Evolutionary conservation across 2,888 invertebrate species (phyloP).

Genomic region (Spialia ferax): DNA sequence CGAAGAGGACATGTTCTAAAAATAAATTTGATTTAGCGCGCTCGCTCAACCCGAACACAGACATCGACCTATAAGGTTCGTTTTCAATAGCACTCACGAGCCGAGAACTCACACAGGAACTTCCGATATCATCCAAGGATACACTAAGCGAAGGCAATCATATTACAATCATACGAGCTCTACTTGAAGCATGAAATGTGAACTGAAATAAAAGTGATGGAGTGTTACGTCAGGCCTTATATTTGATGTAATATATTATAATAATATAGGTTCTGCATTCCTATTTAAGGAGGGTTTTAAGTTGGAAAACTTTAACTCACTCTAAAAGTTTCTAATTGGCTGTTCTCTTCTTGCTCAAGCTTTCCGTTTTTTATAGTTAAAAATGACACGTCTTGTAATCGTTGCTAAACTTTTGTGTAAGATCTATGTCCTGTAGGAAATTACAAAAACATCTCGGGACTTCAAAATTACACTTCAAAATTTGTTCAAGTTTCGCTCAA

Average conservation of each 20-base stretch:
- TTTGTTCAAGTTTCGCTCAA: too few relatives aligned
- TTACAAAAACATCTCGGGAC: too few relatives aligned
- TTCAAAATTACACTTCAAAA: too few relatives aligned
- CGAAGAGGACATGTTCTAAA: constrained; percentile 15
- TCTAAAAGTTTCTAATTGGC: background rate
- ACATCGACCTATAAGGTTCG: constrained; percentile 23
- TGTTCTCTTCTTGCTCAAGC: too few relatives aligned
- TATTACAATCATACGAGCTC: constrained; percentile 33
- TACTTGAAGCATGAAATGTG: constrained; percentile 28
- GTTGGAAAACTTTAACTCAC: background rate
- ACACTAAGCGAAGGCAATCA: constrained; percentile 33
- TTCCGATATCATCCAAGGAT: constrained; percentile 19
- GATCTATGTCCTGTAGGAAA: too few relatives aligned
- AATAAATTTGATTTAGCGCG: constrained; percentile 20
- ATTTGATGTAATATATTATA: background rate
- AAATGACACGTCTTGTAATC: too few relatives aligned
- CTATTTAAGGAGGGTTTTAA: background rate
- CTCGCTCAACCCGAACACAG: constrained; percentile 24
- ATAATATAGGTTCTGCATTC: background rate
- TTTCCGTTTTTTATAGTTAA: too few relatives aligned
- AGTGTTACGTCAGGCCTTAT: constrained; percentile 1
- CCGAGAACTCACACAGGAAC: constrained; percentile 19
- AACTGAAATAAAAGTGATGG: constrained; percentile 18
- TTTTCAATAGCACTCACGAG: constrained; percentile 21
- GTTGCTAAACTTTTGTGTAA: too few relatives aligned